phyloP scores from a whole-genome alignment of 2,797 vertebrate species.

The Amblyraja radiata region DNA sequence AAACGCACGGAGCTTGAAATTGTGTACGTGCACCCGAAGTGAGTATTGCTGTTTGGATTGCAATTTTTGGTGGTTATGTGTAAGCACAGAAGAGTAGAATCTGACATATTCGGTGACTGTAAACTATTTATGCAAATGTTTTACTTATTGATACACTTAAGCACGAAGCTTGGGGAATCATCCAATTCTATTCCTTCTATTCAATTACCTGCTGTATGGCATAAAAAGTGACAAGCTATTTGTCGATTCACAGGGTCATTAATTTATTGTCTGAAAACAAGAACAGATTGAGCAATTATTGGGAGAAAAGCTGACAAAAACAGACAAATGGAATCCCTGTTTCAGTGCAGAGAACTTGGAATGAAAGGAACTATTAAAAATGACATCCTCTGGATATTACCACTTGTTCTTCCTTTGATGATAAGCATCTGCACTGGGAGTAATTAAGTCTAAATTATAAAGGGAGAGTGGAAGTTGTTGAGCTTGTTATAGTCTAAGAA shows the following conservation, averaged over 20 bases:
- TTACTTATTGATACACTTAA: background rate
- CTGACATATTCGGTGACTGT: background rate
- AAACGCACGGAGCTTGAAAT: background rate
- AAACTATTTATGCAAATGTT: background rate
- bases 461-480: background rate
- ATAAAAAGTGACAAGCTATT: background rate
- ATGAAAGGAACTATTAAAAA: background rate
- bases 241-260: background rate
- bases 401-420: background rate
- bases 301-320: background rate
- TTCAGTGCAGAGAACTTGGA: background rate
- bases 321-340: background rate
- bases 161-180: background rate
- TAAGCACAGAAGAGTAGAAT: too few relatives aligned
- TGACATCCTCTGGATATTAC: background rate
- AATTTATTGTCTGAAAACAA: background rate
- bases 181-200: background rate
- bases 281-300: background rate
- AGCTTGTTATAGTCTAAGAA: background rate
- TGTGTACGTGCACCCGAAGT: background rate
- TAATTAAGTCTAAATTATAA: conserved; percentile 5
- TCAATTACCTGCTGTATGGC: background rate
- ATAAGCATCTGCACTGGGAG: background rate
- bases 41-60: background rate
- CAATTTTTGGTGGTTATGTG: background rate